These are phyloP conservation scores for Gryllus longicercus DNA, from an alignment of 2,888 invertebrate genomes.

Conservation along the genomic window DNA sequence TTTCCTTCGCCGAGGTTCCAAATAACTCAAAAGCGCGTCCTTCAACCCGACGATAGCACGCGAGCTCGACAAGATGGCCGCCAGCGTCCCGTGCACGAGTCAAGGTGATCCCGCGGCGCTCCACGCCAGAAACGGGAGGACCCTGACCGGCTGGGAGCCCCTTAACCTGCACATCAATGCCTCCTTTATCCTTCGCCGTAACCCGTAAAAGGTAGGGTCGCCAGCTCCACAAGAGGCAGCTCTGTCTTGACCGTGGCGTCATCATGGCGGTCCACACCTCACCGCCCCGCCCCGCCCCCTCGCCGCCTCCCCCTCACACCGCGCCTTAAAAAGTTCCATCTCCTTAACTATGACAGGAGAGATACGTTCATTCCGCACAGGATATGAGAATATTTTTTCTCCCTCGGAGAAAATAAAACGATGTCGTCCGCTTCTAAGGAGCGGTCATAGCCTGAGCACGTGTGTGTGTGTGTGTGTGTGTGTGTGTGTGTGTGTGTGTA, in stretches of 20 bases:
- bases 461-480: too few relatives aligned
- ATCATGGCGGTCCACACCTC: too few relatives aligned
- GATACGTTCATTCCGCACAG: constrained; percentile 17
- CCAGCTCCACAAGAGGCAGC: neutral
- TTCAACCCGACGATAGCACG: too few relatives aligned
- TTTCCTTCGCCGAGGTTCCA: too few relatives aligned
- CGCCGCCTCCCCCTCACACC: neutral
- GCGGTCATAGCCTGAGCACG: too few relatives aligned
- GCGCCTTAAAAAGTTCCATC: neutral
- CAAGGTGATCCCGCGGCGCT: too few relatives aligned
- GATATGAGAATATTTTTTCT: constrained; percentile 17
- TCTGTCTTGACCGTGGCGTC: neutral
- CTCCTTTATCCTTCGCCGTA: neutral
- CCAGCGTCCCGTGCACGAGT: too few relatives aligned
- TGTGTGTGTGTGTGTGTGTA: too few relatives aligned
- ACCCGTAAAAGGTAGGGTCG: neutral
- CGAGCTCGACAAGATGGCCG: too few relatives aligned
- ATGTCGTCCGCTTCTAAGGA: too few relatives aligned
- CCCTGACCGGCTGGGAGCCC: neutral
- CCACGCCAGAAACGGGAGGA: neutral
- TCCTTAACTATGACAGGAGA: constrained; percentile 10
- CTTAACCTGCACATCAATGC: constrained; percentile 5
- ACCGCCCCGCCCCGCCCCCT: too few relatives aligned
- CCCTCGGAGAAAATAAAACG: neutral
- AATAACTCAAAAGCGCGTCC: too few relatives aligned